phyloP scores from a whole-genome alignment of 2,113 vertebrate genomes.

The Gymnarchus niloticus region DNA sequence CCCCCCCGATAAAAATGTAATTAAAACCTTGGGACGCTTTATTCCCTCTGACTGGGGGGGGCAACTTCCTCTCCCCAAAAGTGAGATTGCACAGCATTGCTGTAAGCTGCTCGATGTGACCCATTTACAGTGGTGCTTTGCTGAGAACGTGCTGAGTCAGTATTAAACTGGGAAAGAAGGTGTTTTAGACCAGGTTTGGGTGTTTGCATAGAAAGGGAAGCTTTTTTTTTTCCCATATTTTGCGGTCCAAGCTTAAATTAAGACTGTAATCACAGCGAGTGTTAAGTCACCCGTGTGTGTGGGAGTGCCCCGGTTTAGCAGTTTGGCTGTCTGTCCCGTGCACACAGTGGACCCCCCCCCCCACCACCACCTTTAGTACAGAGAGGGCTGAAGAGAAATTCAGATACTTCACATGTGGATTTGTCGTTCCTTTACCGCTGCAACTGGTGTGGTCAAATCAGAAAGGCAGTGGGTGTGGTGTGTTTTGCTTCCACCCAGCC shows the following conservation, averaged over 20 bases:
- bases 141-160: not conserved
- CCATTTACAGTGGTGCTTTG: not conserved
- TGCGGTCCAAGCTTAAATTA: no score
- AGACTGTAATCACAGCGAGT: slow-evolving; percentile 4
- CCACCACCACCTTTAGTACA: not conserved
- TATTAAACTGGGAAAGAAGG: not conserved
- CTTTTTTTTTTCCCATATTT: not conserved
- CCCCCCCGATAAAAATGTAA: not conserved
- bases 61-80: no score
- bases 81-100: not conserved
- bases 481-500: not conserved
- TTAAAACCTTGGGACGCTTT: not conserved
- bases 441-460: not conserved
- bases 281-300: not conserved
- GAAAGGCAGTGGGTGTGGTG: not conserved
- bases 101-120: not conserved
- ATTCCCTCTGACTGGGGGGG: no score
- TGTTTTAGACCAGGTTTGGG: not conserved
- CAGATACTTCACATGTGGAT: no score
- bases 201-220: not conserved
- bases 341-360: not conserved
- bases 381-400: no score
- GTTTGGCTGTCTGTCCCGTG: not conserved
- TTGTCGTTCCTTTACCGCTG: not conserved
- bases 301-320: slow-evolving; percentile 1